These are phyloP conservation scores for Pygocentrus nattereri DNA, from an alignment of 2,797 vertebrate species.

Conservation along the genomic window DNA sequence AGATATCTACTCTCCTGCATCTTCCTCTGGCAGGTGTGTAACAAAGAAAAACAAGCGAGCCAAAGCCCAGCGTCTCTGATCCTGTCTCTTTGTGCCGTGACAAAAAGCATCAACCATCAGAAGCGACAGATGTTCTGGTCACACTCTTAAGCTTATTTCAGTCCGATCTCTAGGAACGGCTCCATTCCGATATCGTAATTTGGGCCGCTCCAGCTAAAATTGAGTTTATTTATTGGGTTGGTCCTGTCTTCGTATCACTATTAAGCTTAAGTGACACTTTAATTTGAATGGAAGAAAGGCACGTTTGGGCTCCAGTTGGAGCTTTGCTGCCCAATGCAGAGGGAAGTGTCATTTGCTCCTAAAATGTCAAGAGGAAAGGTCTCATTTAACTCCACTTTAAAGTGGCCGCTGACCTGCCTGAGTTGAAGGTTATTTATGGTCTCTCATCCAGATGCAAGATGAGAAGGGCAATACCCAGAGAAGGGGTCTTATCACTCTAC, in stretches of 20 bases:
- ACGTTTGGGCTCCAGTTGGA: conserved; percentile 72
- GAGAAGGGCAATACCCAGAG: conserved; percentile 6
- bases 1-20: conserved; percentile 1
- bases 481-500: background rate
- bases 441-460: conserved; percentile 43
- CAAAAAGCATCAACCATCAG: conserved; percentile 49
- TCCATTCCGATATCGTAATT: conserved; percentile 55
- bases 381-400: conserved; percentile 63
- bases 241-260: conserved; percentile 71
- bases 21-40: conserved; percentile 24
- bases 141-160: conserved; percentile 9
- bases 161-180: conserved; percentile 52
- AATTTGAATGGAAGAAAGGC: conserved; percentile 80
- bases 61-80: conserved; percentile 19
- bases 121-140: conserved; percentile 42
- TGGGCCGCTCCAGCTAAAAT: conserved; percentile 36
- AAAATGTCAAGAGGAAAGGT: conserved; percentile 64
- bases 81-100: conserved; percentile 33
- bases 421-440: conserved; percentile 74
- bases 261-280: conserved; percentile 86
- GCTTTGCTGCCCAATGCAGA: conserved; percentile 20
- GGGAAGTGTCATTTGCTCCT: conserved; percentile 50
- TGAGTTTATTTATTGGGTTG: conserved; percentile 48
- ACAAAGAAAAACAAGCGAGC: conserved; percentile 34
- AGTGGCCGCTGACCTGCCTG: conserved; percentile 66